Percentiles rank a stretch among this genome's conserved stretches.
Evolutionary conservation across 2,113 vertebrate species (phyloP).

Genomic region (Limnothrissa miodon): DNA sequence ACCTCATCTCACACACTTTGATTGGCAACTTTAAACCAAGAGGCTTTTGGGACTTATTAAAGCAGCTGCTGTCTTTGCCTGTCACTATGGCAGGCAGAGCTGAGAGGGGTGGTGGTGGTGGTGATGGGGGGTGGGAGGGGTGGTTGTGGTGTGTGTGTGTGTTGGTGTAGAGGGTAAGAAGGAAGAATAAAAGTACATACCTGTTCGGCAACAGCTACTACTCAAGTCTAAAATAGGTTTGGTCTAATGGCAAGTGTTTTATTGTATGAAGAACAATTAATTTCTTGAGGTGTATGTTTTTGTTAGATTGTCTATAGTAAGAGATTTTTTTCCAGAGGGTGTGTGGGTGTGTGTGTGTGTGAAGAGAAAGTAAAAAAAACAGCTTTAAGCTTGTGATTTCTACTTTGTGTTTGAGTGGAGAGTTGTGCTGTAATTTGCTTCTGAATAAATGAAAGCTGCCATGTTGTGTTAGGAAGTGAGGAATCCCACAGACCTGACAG

Average conservation of each 20-base stretch:
- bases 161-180: neutral
- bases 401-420: neutral
- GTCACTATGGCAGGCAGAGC: slow-evolving; percentile 1
- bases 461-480: slow-evolving; percentile 37
- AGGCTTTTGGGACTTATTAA: slow-evolving; percentile 13
- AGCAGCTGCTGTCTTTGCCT: neutral
- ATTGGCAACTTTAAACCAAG: slow-evolving; percentile 14
- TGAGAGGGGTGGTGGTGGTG: neutral
- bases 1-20: slow-evolving; percentile 13
- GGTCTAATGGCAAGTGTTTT: neutral
- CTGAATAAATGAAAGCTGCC: slow-evolving; percentile 47
- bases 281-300: neutral
- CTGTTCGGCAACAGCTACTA: neutral
- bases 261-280: neutral
- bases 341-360: slow-evolving; percentile 16
- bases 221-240: neutral
- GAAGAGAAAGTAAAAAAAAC: neutral
- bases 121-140: neutral
- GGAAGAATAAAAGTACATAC: neutral
- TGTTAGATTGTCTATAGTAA: neutral
- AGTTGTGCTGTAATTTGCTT: slow-evolving; percentile 30
- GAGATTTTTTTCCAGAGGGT: neutral
- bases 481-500: slow-evolving; percentile 40
- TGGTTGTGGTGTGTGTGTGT: slow-evolving; percentile 15
- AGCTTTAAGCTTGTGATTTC: neutral